Base-by-base conservation (phyloP, 2,888 invertebrate species). In the Apocheima hispidaria region DNA sequence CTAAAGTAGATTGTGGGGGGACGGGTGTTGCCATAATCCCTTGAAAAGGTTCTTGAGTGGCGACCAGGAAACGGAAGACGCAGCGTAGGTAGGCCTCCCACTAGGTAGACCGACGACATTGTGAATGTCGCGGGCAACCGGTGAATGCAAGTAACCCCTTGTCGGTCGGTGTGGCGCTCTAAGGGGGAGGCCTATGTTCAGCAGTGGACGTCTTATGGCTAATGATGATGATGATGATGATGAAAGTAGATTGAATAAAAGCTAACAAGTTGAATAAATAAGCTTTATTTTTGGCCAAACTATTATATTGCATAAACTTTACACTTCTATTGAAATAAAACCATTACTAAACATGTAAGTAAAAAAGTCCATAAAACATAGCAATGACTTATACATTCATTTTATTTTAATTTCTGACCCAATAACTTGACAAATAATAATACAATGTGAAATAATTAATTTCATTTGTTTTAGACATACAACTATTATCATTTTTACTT, bases 211-310 rank as follows among this genome's bases (percentile, higher is more conserved):
- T n/a, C n/a, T n/a, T n/a, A n/a, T n/a, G n/a, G n/a, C n/a, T n/a
- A n/a, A n/a, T n/a, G n/a, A n/a, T n/a, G n/a, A n/a, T n/a, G n/a
- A n/a, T n/a, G n/a, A n/a, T n/a, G n/a, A n/a, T n/a, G n/a, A n/a
- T n/a, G n/a, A n/a, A n/a, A 6, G 1, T 16, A 36, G 12, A 16
- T 7, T 53, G 69, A 78, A 72, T 71, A 77, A 79, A 76, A 60
- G 66, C 57, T 46, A n/a, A 7, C 38, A 26, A 0, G 53, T 75
- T 83, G 89, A 91, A 92, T 92, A 92, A 92, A 92, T 92, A 92
- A 91, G 92, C 92, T 92, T 91, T 92, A 92, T 91, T 90, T 90
- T 91, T 90, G 89, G 89, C 91, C 90, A 92, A 90, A 91, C 90
- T 89, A 90, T 90, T 91, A 90, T 86, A 90, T 78, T 87, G 83